These are phyloP conservation scores for Periophthalmus magnuspinnatus DNA, from an alignment of 2,797 vertebrate species.

Conservation along the genomic window DNA sequence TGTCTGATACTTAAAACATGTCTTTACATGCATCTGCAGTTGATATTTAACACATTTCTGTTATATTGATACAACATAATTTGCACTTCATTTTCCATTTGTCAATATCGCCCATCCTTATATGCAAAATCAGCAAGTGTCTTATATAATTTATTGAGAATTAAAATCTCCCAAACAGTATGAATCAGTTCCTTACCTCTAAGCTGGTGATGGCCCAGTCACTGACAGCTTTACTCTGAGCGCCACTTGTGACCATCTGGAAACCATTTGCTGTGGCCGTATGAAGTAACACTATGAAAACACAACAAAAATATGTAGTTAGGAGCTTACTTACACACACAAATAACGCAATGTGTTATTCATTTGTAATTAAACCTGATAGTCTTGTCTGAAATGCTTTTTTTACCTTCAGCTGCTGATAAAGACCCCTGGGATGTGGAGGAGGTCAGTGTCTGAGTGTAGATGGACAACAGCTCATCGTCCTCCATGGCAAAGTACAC, in stretches of 20 bases:
- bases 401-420: slow-evolving; percentile 93
- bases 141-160: neutral
- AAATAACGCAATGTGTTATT: neutral
- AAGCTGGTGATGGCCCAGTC: slow-evolving; percentile 98
- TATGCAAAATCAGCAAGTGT: neutral
- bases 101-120: too few relatives aligned
- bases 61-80: too few relatives aligned
- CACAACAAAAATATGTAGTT: neutral
- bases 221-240: slow-evolving; percentile 94
- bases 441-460: slow-evolving; percentile 90
- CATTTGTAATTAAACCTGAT: neutral
- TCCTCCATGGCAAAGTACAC: slow-evolving; percentile 98
- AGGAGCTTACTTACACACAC: neutral
- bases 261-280: slow-evolving; percentile 97
- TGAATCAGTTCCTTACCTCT: slow-evolving; percentile 77
- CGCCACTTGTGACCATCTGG: slow-evolving; percentile 98
- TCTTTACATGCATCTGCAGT: too few relatives aligned
- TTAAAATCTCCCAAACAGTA: too few relatives aligned
- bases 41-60: too few relatives aligned
- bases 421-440: slow-evolving; percentile 90
- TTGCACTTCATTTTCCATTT: too few relatives aligned
- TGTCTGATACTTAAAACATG: too few relatives aligned
- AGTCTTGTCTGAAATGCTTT: neutral
- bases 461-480: slow-evolving; percentile 93
- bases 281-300: slow-evolving; percentile 86